A percentile compares a stretch with the other conserved stretches of the same genome.
phyloP scores from a whole-genome alignment of 1,140 invertebrate genomes.

The Dreissena rostriformis region DNA sequence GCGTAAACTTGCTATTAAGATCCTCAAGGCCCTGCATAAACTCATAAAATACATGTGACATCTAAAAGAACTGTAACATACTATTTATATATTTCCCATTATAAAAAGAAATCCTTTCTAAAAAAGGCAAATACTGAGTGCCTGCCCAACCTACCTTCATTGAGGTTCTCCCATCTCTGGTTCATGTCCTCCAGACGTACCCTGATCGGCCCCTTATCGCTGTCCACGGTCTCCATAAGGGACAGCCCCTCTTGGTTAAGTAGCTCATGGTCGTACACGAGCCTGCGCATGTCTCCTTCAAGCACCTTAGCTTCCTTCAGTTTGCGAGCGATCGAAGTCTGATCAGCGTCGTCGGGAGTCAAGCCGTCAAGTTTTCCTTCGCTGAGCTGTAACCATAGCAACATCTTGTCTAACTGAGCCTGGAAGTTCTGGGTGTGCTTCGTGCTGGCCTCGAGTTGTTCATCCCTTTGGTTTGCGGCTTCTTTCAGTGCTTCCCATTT shows the following conservation, averaged over 20 bases:
- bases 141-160: slow-evolving; percentile 84
- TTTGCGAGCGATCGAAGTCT: slow-evolving; percentile 81
- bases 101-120: too few relatives aligned
- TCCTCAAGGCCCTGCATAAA: too few relatives aligned
- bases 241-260: slow-evolving; percentile 90
- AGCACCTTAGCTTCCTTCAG: slow-evolving; percentile 92
- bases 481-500: slow-evolving; percentile 73
- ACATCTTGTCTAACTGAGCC: slow-evolving; percentile 90
- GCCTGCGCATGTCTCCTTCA: slow-evolving; percentile 95
- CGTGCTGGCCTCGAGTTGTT: slow-evolving; percentile 66
- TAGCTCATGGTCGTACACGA: slow-evolving; percentile 96
- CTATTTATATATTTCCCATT: too few relatives aligned
- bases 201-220: slow-evolving; percentile 94
- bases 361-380: slow-evolving; percentile 92
- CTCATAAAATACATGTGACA: too few relatives aligned
- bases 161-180: slow-evolving; percentile 92
- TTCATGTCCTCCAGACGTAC: slow-evolving; percentile 90
- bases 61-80: too few relatives aligned
- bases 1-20: too few relatives aligned
- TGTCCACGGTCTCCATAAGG: slow-evolving; percentile 91
- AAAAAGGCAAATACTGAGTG: too few relatives aligned
- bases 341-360: slow-evolving; percentile 92
- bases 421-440: slow-evolving; percentile 96
- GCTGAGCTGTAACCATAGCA: slow-evolving; percentile 93
- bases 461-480: slow-evolving; percentile 62